These are phyloP conservation scores for Vannuccia rotundouncinata DNA, from an alignment of 2,888 invertebrate genomes.

Conservation along the genomic window DNA sequence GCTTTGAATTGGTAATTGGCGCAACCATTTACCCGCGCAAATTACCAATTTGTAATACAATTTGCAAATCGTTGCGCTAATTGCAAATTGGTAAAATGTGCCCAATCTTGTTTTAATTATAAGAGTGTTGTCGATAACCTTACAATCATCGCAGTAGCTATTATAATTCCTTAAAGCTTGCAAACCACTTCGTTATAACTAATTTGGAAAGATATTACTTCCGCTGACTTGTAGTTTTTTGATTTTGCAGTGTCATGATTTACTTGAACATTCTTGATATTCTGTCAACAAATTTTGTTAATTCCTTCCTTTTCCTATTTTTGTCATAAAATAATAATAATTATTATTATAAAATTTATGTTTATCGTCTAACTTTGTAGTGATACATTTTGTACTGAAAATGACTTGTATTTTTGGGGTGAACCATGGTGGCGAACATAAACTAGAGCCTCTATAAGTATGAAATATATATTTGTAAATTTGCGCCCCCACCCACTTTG, in stretches of 20 bases:
- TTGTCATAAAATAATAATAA: slow-evolving; percentile 26
- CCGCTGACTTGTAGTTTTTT: slow-evolving; percentile 20
- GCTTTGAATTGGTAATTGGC: no score
- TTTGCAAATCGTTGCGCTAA: no score
- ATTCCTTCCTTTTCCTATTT: slow-evolving; percentile 24
- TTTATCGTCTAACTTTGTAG: slow-evolving; percentile 22
- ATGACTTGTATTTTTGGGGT: slow-evolving; percentile 15
- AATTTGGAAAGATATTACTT: slow-evolving; percentile 19
- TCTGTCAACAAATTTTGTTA: slow-evolving; percentile 26
- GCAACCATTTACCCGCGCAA: no score
- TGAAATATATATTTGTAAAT: slow-evolving; percentile 22
- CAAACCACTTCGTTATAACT: slow-evolving; percentile 20
- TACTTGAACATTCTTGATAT: slow-evolving; percentile 26
- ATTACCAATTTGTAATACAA: no score
- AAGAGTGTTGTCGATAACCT: slow-evolving; percentile 26
- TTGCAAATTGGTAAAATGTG: no score
- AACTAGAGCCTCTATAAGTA: slow-evolving; percentile 23
- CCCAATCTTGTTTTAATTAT: slow-evolving; percentile 6
- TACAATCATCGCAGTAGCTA: slow-evolving; percentile 20
- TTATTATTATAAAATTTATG: slow-evolving; percentile 10
- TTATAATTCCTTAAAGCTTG: background rate
- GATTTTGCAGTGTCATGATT: slow-evolving; percentile 1
- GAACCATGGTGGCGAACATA: slow-evolving; percentile 22
- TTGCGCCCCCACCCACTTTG: background rate
- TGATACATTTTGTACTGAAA: slow-evolving; percentile 19